Percentiles rank a stretch among this genome's conserved stretches.
Evolutionary conservation across 2,888 invertebrate genomes (phyloP).

Genomic region (Geotrupes spiniger): DNA sequence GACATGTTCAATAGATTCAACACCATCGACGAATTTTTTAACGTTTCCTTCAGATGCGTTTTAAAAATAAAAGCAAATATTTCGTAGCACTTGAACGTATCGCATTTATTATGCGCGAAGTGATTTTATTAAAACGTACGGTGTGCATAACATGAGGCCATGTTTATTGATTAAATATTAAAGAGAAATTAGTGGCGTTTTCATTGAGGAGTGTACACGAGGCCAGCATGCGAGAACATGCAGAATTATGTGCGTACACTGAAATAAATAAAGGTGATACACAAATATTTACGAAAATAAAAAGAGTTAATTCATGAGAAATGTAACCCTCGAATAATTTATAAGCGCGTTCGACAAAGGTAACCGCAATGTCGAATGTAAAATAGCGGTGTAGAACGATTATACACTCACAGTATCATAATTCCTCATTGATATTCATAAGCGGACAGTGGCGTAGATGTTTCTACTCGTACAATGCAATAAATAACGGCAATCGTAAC

Average conservation of each 20-base stretch:
- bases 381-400: slow-evolving; percentile 45
- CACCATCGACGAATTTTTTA: too few relatives aligned
- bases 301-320: slow-evolving; percentile 39
- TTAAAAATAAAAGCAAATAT: too few relatives aligned
- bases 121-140: too few relatives aligned
- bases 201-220: slow-evolving; percentile 7
- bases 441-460: slow-evolving; percentile 44
- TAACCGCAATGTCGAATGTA: slow-evolving; percentile 45
- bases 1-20: too few relatives aligned
- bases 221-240: slow-evolving; percentile 15
- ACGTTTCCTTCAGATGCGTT: too few relatives aligned
- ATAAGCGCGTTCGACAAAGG: slow-evolving; percentile 45
- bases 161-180: slow-evolving; percentile 14
- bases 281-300: slow-evolving; percentile 47
- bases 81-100: too few relatives aligned
- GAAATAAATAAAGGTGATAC: slow-evolving; percentile 48
- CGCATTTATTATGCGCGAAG: too few relatives aligned
- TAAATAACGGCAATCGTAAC: slow-evolving; percentile 32
- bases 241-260: slow-evolving; percentile 39
- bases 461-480: slow-evolving; percentile 30
- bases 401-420: slow-evolving; percentile 44
- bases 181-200: slow-evolving; percentile 11
- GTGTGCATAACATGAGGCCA: too few relatives aligned
- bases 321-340: slow-evolving; percentile 42
- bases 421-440: slow-evolving; percentile 47